phyloP scores from a whole-genome alignment of 2,888 invertebrate genomes.

The Asteroscopus sphinx region DNA sequence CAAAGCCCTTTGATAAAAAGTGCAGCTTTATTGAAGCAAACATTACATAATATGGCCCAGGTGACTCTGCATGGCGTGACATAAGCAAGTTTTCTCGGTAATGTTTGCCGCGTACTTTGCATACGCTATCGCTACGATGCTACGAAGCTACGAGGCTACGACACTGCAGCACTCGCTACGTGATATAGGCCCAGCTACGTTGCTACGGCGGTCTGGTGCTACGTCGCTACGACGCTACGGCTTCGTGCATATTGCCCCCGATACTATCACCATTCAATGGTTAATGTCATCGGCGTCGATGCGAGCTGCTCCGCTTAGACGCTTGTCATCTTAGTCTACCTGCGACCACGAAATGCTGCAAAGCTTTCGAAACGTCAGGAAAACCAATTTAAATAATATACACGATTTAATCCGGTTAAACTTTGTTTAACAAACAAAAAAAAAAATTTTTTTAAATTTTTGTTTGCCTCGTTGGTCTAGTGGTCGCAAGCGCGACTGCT shows the following conservation, averaged over 20 bases:
- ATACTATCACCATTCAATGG: slow-evolving; percentile 33
- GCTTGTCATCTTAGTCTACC: slow-evolving; percentile 20
- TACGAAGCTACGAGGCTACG: slow-evolving; percentile 31
- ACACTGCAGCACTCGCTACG: too few species aligned
- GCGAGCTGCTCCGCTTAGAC: slow-evolving; percentile 12
- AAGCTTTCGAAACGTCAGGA: too few species aligned
- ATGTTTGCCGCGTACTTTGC: slow-evolving; percentile 50
- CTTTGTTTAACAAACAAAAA: too few species aligned
- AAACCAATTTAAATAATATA: too few species aligned
- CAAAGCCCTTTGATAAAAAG: too few species aligned
- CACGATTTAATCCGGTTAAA: too few species aligned
- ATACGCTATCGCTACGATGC: slow-evolving; percentile 41
- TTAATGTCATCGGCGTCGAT: slow-evolving; percentile 39
- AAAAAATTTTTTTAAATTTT: too few species aligned
- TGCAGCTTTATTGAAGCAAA: background rate
- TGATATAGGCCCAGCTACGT: slow-evolving; percentile 23
- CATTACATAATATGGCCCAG: background rate
- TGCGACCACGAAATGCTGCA: too few species aligned
- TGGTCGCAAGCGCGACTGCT: too few species aligned
- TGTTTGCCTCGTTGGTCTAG: too few species aligned
- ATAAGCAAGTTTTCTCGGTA: slow-evolving; percentile 35
- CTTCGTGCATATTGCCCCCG: slow-evolving; percentile 38
- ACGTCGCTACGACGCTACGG: slow-evolving; percentile 2
- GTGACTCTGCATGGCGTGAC: slow-evolving; percentile 5
- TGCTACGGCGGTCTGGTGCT: slow-evolving; percentile 9